Conservation (phyloP, 1,140 invertebrate genomes). For the Sinella curviseta region DNA sequence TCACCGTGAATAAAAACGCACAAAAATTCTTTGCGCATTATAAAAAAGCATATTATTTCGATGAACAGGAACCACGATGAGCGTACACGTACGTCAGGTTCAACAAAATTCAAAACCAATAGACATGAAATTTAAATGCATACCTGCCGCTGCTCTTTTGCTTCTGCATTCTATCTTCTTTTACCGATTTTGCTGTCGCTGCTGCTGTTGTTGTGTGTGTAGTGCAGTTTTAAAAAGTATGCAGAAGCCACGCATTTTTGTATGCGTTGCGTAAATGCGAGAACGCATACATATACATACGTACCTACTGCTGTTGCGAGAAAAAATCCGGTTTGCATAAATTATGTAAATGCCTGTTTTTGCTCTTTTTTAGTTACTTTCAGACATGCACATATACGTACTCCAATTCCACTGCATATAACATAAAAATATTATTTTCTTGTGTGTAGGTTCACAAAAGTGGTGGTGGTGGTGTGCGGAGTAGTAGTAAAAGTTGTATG, state of each 20-base stretch:
- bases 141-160: not conserved
- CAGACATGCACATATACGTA: not conserved
- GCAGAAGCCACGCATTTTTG: not conserved
- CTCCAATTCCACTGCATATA: not conserved
- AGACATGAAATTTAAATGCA: not conserved
- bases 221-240: not conserved
- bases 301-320: conserved; percentile 4
- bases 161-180: no score
- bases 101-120: no score
- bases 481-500: not conserved
- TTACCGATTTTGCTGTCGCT: no score
- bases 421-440: not conserved
- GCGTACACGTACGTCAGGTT: no score
- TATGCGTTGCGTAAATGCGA: not conserved
- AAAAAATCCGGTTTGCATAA: conserved; percentile 38
- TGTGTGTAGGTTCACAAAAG: not conserved
- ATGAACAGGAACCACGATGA: no score
- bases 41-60: no score
- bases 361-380: conserved; percentile 5
- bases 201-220: not conserved
- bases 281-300: conserved; percentile 1
- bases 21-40: no score
- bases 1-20: no score
- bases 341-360: conserved; percentile 36
- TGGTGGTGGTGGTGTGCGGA: no score